These are phyloP conservation scores for Brevimyrus niger DNA, from an alignment of 2,113 vertebrate species.

Conservation along the genomic window DNA sequence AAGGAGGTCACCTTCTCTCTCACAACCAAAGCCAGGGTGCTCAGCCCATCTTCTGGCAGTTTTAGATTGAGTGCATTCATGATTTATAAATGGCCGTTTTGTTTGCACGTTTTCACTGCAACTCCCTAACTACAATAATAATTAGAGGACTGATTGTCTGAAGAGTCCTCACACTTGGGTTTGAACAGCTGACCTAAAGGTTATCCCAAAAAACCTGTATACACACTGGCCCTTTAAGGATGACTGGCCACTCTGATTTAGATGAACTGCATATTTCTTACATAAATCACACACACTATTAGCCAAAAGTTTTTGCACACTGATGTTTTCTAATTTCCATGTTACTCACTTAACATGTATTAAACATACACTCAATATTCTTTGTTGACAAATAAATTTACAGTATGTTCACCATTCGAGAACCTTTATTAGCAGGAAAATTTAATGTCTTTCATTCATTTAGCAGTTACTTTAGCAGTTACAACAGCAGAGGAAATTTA, in stretches of 20 bases:
- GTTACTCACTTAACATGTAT: too few relatives aligned
- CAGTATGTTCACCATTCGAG: too few relatives aligned
- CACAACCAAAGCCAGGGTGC: neutral
- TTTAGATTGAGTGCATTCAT: neutral
- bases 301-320: neutral
- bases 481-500: too few relatives aligned
- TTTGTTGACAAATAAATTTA: too few relatives aligned
- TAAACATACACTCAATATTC: too few relatives aligned
- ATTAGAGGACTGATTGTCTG: neutral
- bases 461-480: too few relatives aligned
- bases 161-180: neutral
- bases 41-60: neutral
- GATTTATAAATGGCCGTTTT: neutral
- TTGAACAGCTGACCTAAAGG: neutral
- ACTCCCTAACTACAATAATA: neutral
- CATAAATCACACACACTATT: neutral
- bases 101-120: neutral
- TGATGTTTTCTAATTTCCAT: too few relatives aligned
- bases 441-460: too few relatives aligned
- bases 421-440: too few relatives aligned
- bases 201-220: neutral
- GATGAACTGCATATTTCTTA: neutral
- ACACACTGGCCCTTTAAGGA: neutral
- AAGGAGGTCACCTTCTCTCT: slow-evolving; percentile 17
- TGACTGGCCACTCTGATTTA: neutral